phyloP scores from a whole-genome alignment of 2,888 invertebrate species.

The Drosophila meridionalis region DNA sequence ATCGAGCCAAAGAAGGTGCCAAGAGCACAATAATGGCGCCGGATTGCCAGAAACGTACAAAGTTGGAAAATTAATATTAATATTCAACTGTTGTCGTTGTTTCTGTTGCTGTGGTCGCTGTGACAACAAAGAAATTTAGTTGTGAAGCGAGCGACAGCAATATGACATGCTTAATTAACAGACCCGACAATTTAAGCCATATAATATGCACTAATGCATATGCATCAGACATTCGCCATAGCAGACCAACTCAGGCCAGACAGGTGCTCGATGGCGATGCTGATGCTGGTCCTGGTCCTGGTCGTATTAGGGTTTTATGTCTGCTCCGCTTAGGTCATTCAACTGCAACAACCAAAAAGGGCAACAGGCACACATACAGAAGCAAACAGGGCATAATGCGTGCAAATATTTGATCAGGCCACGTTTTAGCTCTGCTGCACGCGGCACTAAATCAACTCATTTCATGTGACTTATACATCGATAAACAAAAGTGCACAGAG shows the following conservation, averaged over 20 bases:
- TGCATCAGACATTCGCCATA: constrained; percentile 3
- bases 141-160: constrained; percentile 19
- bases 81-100: constrained; percentile 38
- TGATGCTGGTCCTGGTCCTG: not conserved
- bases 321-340: constrained; percentile 55
- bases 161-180: constrained; percentile 58
- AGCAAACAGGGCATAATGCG: constrained; percentile 43
- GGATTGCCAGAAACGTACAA: constrained; percentile 17
- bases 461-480: constrained; percentile 40
- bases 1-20: constrained; percentile 71
- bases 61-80: constrained; percentile 57
- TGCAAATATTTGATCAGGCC: constrained; percentile 68
- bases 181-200: constrained; percentile 24
- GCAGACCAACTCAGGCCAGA: constrained; percentile 32
- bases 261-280: constrained; percentile 41
- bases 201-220: constrained; percentile 47
- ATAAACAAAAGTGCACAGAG: constrained; percentile 36
- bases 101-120: constrained; percentile 25
- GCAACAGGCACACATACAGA: constrained; percentile 33
- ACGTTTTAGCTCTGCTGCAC: constrained; percentile 48
- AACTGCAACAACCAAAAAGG: constrained; percentile 51
- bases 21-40: constrained; percentile 51
- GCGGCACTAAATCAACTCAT: constrained; percentile 70
- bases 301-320: constrained; percentile 18
- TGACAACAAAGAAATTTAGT: constrained; percentile 39